A percentile compares a stretch with the other conserved stretches of the same genome.
Conservation (phyloP, 2,888 invertebrate genomes). For the Trachelus iudaicus region DNA sequence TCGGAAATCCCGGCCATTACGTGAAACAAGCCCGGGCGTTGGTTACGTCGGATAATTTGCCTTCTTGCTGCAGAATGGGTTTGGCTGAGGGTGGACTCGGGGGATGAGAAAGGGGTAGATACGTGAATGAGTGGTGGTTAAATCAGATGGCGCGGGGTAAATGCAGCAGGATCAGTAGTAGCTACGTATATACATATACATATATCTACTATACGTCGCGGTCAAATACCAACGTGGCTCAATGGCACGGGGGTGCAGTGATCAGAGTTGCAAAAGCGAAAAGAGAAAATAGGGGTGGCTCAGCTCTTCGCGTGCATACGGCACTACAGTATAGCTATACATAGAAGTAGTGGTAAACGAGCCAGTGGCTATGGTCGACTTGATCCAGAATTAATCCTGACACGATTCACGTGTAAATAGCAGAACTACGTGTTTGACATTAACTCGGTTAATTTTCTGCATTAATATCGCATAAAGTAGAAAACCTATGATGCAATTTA, state of each 20-base stretch:
- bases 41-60: conserved; percentile 43
- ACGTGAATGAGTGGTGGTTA: conserved; percentile 3
- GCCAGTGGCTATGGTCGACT: not conserved
- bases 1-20: conserved; percentile 48
- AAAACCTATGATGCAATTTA: not conserved
- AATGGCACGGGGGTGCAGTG: not conserved
- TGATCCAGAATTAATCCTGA: conserved; percentile 1
- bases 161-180: too few relatives aligned
- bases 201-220: not conserved
- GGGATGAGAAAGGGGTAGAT: not conserved
- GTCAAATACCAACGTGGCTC: not conserved
- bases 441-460: not conserved
- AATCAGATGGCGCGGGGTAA: too few relatives aligned
- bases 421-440: not conserved
- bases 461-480: not conserved
- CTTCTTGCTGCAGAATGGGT: conserved; percentile 31
- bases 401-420: not conserved
- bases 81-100: not conserved
- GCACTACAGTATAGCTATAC: not conserved
- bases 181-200: too few relatives aligned
- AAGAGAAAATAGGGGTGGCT: too few relatives aligned
- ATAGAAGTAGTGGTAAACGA: not conserved
- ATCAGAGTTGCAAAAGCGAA: not conserved
- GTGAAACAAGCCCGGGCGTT: conserved; percentile 20
- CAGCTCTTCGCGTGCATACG: too few relatives aligned